Base-by-base conservation (phyloP, 2,888 invertebrate genomes). In the Geotrupes spiniger region DNA sequence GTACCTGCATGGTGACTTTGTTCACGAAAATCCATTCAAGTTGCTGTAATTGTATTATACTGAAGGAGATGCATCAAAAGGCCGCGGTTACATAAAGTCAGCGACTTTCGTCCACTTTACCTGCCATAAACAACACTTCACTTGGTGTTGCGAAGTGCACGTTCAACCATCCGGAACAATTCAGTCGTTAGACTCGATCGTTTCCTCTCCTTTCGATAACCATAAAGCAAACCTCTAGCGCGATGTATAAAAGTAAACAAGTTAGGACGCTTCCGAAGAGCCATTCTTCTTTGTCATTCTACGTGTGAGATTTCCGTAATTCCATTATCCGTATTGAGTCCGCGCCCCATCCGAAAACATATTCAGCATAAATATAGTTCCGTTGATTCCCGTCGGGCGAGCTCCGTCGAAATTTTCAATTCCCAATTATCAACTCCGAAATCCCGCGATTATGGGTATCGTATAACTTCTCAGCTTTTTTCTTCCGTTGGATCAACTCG, bases 291-390 rank as follows among this genome's bases (percentile, higher is more conserved):
- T 64, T 65, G 64, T 65, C 65, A 64, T 64, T 63, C 63, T 49
- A 50, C 56, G 59, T 58, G 63, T 62, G 64, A 62, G 64, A 65
- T 65, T 65, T 63, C 61, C 60, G 63, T 65, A 65, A 65, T 65
- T 64, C 64, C 62, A 65, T 65, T 65, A 65, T 65, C 62, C 63
- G 65, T 63, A 65, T 65, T 65, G 64, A 64, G 64, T 55, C 56
- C 61, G 60, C 62, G 64, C 63, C 58, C 60, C 60, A 56, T 58
- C 60, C 58, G 59, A 61, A 64, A 65, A 63, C 65, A 65, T 65
- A 65, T 65, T 64, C 65, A 62, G 65, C 63, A 64, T 64, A 64
- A 65, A 65, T 65, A 65, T 62, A 64, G 64, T 65, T 61, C 57
- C 58, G 59, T 53, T 57, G 59, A 63, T 63, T 64, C 64, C 65